Conservation (phyloP, 2,113 vertebrate genomes). For the Thomomys bottae region DNA sequence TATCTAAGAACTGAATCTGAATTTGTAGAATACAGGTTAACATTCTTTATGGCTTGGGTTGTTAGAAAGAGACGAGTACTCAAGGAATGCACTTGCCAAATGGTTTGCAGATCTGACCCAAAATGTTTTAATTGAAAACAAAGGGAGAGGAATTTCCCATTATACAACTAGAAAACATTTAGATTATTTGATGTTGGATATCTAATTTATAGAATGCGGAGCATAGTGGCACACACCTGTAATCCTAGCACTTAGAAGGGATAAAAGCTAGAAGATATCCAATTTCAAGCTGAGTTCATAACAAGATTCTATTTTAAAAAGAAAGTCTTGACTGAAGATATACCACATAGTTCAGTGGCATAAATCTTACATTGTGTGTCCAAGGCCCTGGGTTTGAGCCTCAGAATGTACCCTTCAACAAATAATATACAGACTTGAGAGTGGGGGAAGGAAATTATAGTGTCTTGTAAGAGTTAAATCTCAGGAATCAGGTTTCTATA, state of each 20-base stretch:
- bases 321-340: no score
- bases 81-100: not conserved
- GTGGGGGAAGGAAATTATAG: not conserved
- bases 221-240: no score
- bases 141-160: not conserved
- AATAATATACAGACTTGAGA: not conserved
- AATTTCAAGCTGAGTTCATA: no score
- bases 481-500: not conserved
- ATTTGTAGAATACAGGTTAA: not conserved
- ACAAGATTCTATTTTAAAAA: no score
- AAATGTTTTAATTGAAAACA: not conserved
- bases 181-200: not conserved
- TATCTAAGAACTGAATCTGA: not conserved
- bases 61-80: not conserved
- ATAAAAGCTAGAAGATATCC: no score
- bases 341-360: no score
- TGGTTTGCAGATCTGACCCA: not conserved
- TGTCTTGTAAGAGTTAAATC: not conserved
- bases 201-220: no score
- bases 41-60: not conserved
- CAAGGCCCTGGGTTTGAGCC: no score
- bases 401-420: no score
- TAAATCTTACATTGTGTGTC: no score
- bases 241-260: no score
- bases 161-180: not conserved